phyloP scores from a whole-genome alignment of 2,888 invertebrate genomes.

The Standfussiana lucernea region DNA sequence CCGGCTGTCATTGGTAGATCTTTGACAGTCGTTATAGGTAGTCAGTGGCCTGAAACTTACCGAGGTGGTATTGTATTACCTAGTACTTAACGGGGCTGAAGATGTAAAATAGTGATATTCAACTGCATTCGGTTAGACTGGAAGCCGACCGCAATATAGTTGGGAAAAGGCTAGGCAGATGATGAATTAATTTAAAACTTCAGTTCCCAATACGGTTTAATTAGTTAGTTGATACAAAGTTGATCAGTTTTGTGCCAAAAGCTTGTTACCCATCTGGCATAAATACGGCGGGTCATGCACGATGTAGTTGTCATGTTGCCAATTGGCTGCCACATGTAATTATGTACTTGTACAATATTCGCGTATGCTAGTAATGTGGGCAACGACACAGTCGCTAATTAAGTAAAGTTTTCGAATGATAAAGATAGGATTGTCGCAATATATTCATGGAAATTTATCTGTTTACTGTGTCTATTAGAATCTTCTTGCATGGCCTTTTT shows the following conservation, averaged over 20 bases:
- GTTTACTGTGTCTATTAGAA: too few relatives aligned
- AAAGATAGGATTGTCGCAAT: too few relatives aligned
- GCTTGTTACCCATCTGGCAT: conserved; percentile 18
- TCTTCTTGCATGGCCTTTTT: too few relatives aligned
- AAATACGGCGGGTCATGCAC: background rate
- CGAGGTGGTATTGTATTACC: background rate
- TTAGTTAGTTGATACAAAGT: too few relatives aligned
- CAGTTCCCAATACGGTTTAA: conserved; percentile 7
- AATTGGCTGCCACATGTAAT: conserved; percentile 16
- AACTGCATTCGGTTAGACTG: background rate
- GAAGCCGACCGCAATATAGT: background rate
- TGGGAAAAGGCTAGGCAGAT: background rate
- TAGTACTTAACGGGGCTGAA: background rate
- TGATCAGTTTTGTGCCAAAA: conserved; percentile 9
- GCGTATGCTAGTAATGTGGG: background rate
- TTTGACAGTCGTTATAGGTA: background rate
- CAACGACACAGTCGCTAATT: background rate
- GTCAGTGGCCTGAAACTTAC: background rate
- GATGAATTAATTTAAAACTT: background rate
- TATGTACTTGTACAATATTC: background rate
- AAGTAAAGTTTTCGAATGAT: background rate
- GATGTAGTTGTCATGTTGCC: conserved; percentile 40
- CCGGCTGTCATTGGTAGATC: background rate
- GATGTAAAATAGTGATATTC: background rate
- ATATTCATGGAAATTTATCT: too few relatives aligned